These are phyloP conservation scores for Drosophila paranaensis DNA, from an alignment of 2,888 invertebrate species.

Conservation along the genomic window DNA sequence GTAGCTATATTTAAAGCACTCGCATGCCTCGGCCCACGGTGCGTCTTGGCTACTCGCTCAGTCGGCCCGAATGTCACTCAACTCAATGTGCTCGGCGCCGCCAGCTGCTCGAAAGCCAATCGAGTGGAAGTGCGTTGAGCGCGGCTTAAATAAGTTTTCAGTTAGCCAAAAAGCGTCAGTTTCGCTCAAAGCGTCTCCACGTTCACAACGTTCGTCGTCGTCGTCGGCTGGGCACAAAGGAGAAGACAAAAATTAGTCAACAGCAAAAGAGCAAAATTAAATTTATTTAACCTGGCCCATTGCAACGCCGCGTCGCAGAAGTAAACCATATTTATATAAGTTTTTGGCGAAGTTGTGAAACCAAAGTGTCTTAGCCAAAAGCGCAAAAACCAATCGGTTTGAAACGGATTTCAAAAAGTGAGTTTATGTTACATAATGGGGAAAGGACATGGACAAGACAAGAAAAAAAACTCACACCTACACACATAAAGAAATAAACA, in stretches of 20 bases:
- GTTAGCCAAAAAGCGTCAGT: slow-evolving; percentile 82
- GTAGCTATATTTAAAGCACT: slow-evolving; percentile 16
- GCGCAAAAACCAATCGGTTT: slow-evolving; percentile 1
- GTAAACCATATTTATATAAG: slow-evolving; percentile 69
- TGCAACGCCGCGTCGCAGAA: slow-evolving; percentile 49
- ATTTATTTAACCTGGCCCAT: slow-evolving; percentile 51
- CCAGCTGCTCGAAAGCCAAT: slow-evolving; percentile 46
- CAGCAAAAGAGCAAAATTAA: slow-evolving; percentile 5
- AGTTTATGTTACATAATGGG: slow-evolving; percentile 52
- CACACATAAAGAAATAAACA: slow-evolving; percentile 17
- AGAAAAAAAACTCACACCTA: slow-evolving; percentile 22
- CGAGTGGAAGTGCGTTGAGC: slow-evolving; percentile 65
- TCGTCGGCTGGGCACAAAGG: slow-evolving; percentile 42
- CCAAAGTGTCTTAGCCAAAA: slow-evolving; percentile 29
- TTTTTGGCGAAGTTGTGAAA: slow-evolving; percentile 71
- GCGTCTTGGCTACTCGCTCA: background rate
- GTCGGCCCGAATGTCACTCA: slow-evolving; percentile 10
- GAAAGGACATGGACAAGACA: slow-evolving; percentile 49
- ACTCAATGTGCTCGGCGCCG: slow-evolving; percentile 15
- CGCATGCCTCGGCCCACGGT: slow-evolving; percentile 13
- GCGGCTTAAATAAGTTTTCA: slow-evolving; percentile 84
- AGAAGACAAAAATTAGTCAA: background rate
- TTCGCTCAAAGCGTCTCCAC: slow-evolving; percentile 83
- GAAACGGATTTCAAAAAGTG: slow-evolving; percentile 54
- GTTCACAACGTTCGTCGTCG: slow-evolving; percentile 77